Percentiles rank a stretch among this genome's conserved stretches.
Evolutionary conservation across 2,888 invertebrate species (phyloP).

Genomic region (Harpalus rubripes): DNA sequence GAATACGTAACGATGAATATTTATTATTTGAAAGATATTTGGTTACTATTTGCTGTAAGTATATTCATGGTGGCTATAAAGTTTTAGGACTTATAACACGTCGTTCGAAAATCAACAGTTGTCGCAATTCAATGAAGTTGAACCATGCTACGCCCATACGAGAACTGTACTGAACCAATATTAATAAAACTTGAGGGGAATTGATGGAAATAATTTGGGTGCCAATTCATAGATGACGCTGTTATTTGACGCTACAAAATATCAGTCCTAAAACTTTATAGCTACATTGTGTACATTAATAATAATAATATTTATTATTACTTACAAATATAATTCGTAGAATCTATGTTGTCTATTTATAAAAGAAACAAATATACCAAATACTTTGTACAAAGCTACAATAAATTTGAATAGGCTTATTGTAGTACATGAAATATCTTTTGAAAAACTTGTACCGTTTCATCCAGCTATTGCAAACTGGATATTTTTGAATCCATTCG

Average conservation of each 20-base stretch:
- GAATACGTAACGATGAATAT: background rate
- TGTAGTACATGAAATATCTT: background rate
- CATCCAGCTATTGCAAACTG: constrained; percentile 43
- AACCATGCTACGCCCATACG: no score
- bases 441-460: constrained; percentile 27
- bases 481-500: constrained; percentile 19
- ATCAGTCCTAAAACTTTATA: no score
- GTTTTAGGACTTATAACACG: no score
- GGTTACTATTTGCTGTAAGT: constrained; percentile 61
- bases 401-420: constrained; percentile 25
- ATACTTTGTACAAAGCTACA: constrained; percentile 31
- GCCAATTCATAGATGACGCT: no score
- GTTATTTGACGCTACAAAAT: no score
- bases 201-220: no score
- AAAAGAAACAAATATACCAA: constrained; percentile 11
- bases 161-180: no score
- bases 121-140: no score
- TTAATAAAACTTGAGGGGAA: no score
- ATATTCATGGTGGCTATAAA: no score
- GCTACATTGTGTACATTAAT: no score
- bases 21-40: constrained; percentile 54
- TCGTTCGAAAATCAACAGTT: no score
- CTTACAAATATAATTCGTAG: constrained; percentile 21
- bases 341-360: constrained; percentile 13
- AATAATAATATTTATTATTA: background rate